Evolutionary conservation across 2,113 vertebrate species (phyloP).

Genomic region (Paramormyrops kingsleyae): DNA sequence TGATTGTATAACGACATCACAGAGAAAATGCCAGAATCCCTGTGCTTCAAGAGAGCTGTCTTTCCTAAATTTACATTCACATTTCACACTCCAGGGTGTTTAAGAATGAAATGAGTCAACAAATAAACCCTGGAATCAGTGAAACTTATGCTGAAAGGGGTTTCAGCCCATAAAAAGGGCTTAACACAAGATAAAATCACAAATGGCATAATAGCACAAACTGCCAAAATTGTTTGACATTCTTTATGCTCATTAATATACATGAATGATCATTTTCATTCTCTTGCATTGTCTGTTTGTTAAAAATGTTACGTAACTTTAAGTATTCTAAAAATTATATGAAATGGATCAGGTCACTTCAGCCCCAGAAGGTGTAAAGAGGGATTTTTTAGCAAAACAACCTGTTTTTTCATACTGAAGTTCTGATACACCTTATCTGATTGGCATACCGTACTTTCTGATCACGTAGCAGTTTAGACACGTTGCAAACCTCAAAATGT

Average conservation of each 20-base stretch:
- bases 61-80: neutral
- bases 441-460: neutral
- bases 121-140: neutral
- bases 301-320: neutral
- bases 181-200: neutral
- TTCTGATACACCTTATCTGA: neutral
- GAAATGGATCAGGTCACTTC: neutral
- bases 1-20: neutral
- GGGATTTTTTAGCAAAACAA: neutral
- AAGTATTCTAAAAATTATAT: neutral
- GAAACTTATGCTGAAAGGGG: neutral
- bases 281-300: neutral
- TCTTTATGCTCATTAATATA: neutral
- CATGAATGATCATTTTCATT: neutral
- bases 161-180: neutral
- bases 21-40: neutral
- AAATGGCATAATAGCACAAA: neutral
- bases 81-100: neutral
- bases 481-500: neutral
- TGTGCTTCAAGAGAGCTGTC: neutral
- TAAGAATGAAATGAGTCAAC: neutral
- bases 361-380: neutral
- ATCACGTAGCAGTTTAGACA: neutral
- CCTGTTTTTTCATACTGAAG: neutral
- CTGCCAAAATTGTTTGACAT: neutral